phyloP scores from a whole-genome alignment of 2,888 invertebrate genomes.

The Harmothoe impar region DNA sequence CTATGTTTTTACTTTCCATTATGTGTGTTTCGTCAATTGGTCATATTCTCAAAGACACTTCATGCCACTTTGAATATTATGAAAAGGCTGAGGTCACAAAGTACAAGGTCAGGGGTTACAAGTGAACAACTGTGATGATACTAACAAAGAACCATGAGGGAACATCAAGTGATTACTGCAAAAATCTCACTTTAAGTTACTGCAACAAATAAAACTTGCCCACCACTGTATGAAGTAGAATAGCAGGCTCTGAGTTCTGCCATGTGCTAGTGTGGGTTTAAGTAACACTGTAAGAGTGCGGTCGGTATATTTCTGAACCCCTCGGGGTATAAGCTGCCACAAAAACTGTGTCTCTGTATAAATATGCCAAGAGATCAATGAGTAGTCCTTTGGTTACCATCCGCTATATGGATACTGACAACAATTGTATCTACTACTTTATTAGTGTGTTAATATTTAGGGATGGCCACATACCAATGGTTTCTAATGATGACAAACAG shows the following conservation, averaged over 20 bases:
- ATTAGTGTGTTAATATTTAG: background rate
- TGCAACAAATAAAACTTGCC: background rate
- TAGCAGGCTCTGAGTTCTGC: background rate
- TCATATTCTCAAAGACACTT: too few relatives aligned
- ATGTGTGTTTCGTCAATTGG: too few relatives aligned
- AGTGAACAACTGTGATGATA: too few relatives aligned
- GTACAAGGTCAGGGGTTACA: too few relatives aligned
- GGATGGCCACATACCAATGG: background rate
- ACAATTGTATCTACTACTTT: background rate
- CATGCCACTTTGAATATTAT: too few relatives aligned
- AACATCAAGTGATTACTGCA: constrained; percentile 23
- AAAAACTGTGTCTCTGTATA: constrained; percentile 18
- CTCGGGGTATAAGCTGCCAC: background rate
- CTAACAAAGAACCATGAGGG: background rate
- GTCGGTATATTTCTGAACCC: background rate
- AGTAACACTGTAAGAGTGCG: background rate
- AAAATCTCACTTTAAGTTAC: constrained; percentile 30
- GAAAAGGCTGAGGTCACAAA: too few relatives aligned
- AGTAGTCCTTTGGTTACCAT: background rate
- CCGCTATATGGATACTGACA: background rate
- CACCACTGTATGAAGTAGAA: background rate
- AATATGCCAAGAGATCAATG: constrained; percentile 47
- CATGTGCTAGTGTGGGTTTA: background rate
- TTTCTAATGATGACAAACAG: background rate
- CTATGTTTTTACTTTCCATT: too few relatives aligned